Base-by-base conservation (phyloP, 2,113 vertebrate genomes). In the Poecile atricapillus region DNA sequence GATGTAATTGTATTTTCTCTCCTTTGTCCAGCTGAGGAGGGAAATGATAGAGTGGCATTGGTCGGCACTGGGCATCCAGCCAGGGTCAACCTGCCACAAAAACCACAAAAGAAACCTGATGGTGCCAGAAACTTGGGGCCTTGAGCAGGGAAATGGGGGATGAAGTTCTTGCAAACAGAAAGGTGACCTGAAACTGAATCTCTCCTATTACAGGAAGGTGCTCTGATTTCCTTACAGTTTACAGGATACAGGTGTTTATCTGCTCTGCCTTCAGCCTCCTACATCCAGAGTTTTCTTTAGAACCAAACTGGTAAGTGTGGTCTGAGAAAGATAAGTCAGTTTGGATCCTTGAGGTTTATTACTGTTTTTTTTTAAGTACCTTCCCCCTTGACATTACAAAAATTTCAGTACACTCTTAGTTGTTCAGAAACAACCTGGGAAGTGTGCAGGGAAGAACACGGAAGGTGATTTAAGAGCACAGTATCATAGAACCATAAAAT, bases 221-320 rank as follows among this genome's bases (percentile, higher is more conserved):
- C 33, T 90, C 67, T 56, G 67, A 79, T 63, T 88, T 91, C 90
- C 65, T 92, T 90, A 52, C 27, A 39, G 11, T 94, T 90, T 88
- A 83, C 75, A 80, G 83, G 83, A 94, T 92, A 73, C 67, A 90
- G 71, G 53, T 83, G 76, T 76, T 94, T 78, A 87, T 94, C 86
- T 83, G 10, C 67, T 85, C 35, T 88, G 67, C 70, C 56, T 90
- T 82, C 18, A 50, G 46, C 5, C 62, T 56, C 23, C 47, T 91
- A n/a, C 10, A 65, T 10, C 4, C 16, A 0, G 0, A 46, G 5
- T 65, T 77, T 90, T 90, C 62, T 53, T 81, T 67, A 67, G 21
- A 22, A 49, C 6, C 8, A 50, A 53, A 47, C 8, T 55, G 4
- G 3, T 53, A 55, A 60, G 23, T 37, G 10, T 49, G 25, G 10